Evolutionary conservation across 2,113 vertebrate genomes (phyloP), one percentile per base, ranked within the genome.

Genomic region (Diphyllodes magnificus): DNA sequence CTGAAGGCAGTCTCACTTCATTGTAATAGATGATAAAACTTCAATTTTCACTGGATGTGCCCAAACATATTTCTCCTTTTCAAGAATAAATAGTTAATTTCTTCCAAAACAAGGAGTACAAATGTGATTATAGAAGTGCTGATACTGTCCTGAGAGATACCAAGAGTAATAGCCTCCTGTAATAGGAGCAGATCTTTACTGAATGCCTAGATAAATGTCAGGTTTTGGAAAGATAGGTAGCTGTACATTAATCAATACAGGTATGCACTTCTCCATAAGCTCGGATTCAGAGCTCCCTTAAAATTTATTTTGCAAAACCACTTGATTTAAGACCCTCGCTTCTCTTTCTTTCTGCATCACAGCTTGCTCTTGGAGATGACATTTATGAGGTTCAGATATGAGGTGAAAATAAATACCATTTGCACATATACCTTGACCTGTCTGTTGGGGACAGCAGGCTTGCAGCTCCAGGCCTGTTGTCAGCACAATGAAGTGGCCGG

Each of bases 21-120:
- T 53, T 84, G 47, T 57, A 95, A 79, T 30, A 76, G 51, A 69
- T 21, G 16, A 80, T 35, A 39, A 81, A 86, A 75, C 57, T 96
- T 92, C 83, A 80, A 40, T 95, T 97, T 90, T 90, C 92, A 66
- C 60, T 72, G 45, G 57, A 92, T 6, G 1, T 91, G 92, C 50
- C 44, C 79, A 88, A 95, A 88, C n/a, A 2, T 33, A 76, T 57
- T 92, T 88, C 35, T 83, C 42, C 15, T 79, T 93, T 82, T 88
- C 5, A 7, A 78, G 40, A 72, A 56, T 57, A 75, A 92, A 47
- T 60, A 51, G 24, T 49, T 82, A 6, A 49, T 87, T 92, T 92
- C 49, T 92, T 80, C 54, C 35, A 11, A 73, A 69, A 79, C 56
- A 68, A 78, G 33, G 47, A 77, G 61, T 77, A 47, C 20, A 70